Conservation (phyloP, 2,113 vertebrate genomes). For the Formicarius rufipectus region DNA sequence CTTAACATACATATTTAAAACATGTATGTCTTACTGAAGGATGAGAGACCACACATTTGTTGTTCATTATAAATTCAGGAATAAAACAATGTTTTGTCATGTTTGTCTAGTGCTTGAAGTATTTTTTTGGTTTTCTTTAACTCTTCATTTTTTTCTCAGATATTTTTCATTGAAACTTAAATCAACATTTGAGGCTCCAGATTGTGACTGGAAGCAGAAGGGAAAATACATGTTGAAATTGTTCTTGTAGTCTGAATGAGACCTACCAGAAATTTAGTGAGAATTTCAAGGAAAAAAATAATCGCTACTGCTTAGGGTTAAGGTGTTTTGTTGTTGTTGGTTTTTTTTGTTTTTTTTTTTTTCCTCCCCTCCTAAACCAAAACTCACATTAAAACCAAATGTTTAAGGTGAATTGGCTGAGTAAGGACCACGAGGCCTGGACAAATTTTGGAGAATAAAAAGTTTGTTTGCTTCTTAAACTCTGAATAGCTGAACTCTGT, state of each 20-base stretch:
- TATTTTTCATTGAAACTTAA: neutral
- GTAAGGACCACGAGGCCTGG: neutral
- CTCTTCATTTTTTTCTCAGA: neutral
- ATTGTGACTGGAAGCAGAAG: neutral
- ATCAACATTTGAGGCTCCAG: neutral
- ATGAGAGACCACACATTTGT: neutral
- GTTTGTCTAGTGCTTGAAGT: neutral
- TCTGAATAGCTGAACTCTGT: neutral
- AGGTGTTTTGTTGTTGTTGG: neutral
- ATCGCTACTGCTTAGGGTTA: neutral
- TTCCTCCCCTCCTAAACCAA: neutral
- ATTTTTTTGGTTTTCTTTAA: neutral
- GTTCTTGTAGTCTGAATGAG: neutral
- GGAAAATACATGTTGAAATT: neutral
- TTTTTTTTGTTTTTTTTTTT: neutral
- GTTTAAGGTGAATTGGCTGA: neutral
- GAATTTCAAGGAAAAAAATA: neutral
- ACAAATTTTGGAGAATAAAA: neutral
- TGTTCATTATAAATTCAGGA: neutral
- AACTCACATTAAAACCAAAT: neutral
- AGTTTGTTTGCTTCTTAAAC: neutral
- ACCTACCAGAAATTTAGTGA: neutral
- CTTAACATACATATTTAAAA: accelerated
- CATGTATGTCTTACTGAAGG: neutral
- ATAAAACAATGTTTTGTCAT: neutral